These are phyloP conservation scores for Anser cygnoides DNA, from an alignment of 2,113 vertebrate genomes.

Conservation along the genomic window DNA sequence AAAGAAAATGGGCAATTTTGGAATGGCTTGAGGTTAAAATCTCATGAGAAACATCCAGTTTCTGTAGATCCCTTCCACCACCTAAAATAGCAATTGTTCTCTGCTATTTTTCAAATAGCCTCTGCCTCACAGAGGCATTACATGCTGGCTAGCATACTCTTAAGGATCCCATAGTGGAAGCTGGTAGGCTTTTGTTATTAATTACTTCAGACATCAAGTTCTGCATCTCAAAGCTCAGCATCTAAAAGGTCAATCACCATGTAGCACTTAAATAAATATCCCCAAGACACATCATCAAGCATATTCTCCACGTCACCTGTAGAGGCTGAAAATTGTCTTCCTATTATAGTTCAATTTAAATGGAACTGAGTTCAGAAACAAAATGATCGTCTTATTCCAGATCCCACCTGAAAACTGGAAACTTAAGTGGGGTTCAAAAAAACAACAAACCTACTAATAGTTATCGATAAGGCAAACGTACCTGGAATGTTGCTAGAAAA, in stretches of 20 bases:
- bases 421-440: neutral
- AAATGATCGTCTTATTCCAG: neutral
- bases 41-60: neutral
- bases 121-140: neutral
- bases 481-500: neutral
- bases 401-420: neutral
- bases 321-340: constrained; percentile 8
- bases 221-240: neutral
- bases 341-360: constrained; percentile 15
- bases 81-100: neutral
- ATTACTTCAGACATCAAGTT: constrained; percentile 12
- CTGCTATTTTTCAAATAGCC: neutral
- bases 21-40: neutral
- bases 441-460: neutral
- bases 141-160: neutral
- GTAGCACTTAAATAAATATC: neutral
- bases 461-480: neutral
- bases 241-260: neutral
- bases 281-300: constrained; percentile 23
- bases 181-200: neutral
- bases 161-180: neutral
- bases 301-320: neutral
- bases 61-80: neutral
- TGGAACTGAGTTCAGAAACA: neutral
- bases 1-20: neutral